These are phyloP conservation scores for Xenopus borealis DNA, from an alignment of 2,113 vertebrate genomes.

Conservation along the genomic window DNA sequence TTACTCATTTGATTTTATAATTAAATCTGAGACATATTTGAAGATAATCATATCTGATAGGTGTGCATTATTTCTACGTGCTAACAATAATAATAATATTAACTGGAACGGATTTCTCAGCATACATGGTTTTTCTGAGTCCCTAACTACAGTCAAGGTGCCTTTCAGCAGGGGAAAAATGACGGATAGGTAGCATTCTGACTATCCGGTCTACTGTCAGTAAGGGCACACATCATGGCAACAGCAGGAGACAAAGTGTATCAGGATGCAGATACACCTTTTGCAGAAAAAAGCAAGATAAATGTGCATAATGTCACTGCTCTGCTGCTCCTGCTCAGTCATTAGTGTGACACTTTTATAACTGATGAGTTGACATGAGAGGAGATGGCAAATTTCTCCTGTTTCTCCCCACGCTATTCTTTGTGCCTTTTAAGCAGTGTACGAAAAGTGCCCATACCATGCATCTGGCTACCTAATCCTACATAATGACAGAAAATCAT, in stretches of 20 bases:
- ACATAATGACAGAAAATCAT: slow-evolving; percentile 57
- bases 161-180: slow-evolving; percentile 70
- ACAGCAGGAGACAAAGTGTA: slow-evolving; percentile 62
- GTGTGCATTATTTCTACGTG: slow-evolving; percentile 37
- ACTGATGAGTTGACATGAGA: slow-evolving; percentile 68
- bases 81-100: slow-evolving; percentile 38
- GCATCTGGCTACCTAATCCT: slow-evolving; percentile 49
- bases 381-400: slow-evolving; percentile 57
- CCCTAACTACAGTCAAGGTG: slow-evolving; percentile 68
- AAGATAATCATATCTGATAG: slow-evolving; percentile 40
- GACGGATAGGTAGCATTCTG: slow-evolving; percentile 59
- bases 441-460: slow-evolving; percentile 49
- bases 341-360: slow-evolving; percentile 67
- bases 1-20: slow-evolving; percentile 41
- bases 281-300: slow-evolving; percentile 61
- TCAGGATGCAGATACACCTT: slow-evolving; percentile 61
- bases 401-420: slow-evolving; percentile 53
- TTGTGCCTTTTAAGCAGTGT: slow-evolving; percentile 54
- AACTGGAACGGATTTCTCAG: slow-evolving; percentile 9
- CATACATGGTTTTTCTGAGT: slow-evolving; percentile 19
- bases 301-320: slow-evolving; percentile 64
- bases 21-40: slow-evolving; percentile 40
- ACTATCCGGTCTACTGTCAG: slow-evolving; percentile 54
- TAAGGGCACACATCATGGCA: slow-evolving; percentile 53
- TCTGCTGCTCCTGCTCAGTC: slow-evolving; percentile 58